Percentiles rank a stretch among this genome's conserved stretches.
phyloP scores from a whole-genome alignment of 1,140 invertebrate genomes.

The Sogatella furcifera region DNA sequence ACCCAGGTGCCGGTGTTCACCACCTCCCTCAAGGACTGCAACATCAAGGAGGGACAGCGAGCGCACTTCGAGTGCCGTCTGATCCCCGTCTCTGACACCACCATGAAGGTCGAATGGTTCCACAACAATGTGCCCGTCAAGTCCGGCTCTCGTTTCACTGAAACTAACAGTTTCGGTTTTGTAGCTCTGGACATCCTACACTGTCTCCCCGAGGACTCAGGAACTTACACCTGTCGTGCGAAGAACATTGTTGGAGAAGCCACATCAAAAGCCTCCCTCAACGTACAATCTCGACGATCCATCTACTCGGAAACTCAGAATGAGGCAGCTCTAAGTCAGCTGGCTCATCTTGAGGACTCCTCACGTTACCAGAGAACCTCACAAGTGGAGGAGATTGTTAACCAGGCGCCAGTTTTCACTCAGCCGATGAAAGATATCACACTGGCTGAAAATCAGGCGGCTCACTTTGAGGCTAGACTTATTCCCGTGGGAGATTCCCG shows the following conservation, averaged over 20 bases:
- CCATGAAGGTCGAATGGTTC: slow-evolving; percentile 97
- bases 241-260: slow-evolving; percentile 78
- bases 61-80: slow-evolving; percentile 93
- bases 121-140: slow-evolving; percentile 83
- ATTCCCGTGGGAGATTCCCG: slow-evolving; percentile 93
- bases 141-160: slow-evolving; percentile 77
- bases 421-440: slow-evolving; percentile 74
- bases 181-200: slow-evolving; percentile 87
- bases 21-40: slow-evolving; percentile 76
- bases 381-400: slow-evolving; percentile 61
- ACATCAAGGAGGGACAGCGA: slow-evolving; percentile 89
- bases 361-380: slow-evolving; percentile 55
- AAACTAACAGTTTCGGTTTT: slow-evolving; percentile 91
- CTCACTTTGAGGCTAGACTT: slow-evolving; percentile 91
- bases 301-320: slow-evolving; percentile 78
- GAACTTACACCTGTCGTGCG: slow-evolving; percentile 82
- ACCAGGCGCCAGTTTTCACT: slow-evolving; percentile 87
- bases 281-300: slow-evolving; percentile 71
- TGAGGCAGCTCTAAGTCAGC: slow-evolving; percentile 62
- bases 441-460: slow-evolving; percentile 84
- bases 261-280: slow-evolving; percentile 65
- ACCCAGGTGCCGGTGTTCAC: slow-evolving; percentile 85
- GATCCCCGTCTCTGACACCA: slow-evolving; percentile 90
- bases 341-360: slow-evolving; percentile 76
- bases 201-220: slow-evolving; percentile 82